Evolutionary conservation across 2,113 vertebrate species (phyloP), one percentile per base, ranked within the genome.

Genomic region (Aythya baeri): DNA sequence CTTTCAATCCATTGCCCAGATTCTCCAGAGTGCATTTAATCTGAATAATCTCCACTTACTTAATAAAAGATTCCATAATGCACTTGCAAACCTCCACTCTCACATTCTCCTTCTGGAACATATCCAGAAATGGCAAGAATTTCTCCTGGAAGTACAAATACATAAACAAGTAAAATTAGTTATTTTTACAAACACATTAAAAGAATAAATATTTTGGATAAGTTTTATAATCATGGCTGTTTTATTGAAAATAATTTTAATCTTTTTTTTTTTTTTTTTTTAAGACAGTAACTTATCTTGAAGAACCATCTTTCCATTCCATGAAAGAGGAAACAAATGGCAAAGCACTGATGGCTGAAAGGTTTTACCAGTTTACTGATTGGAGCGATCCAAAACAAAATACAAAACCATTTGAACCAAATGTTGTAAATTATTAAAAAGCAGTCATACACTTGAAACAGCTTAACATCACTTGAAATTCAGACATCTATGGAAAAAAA

Each of bases 61-160:
- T 99, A 97, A 99, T 99, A 92, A 99, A 99, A 94, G 99, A 98
- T 86, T 99, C 99, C 99, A 99, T 99, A 97, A 99, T 99, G 97
- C 98, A 98, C 76, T 99, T 98, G 97, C 99, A 99, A 88, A 99
- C 99, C 89, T 99, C 99, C 79, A 99, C 99, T 90, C 99, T 98
- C 76, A 99, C 99, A 20, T 97, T 98, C 94, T 99, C 99, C 91
- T 99, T 99, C 96, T 99, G 99, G 97, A 99, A 99, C 99, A 99
- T 99, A 97, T 99, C 99, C 65, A 99, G 94, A 96, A 99, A 99
- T 0, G 99, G 99, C 71, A 99, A 97, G 97, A 99, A 99, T 89
- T 99, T 99, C 97, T 99, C 99, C 99, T 99, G 96, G 66, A 97
- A 95, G 68, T 55, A 80, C 21, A 88, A 86, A 86, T 5, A 78